These are phyloP conservation scores for Torymus texanus DNA, from an alignment of 2,888 invertebrate species.

Conservation along the genomic window DNA sequence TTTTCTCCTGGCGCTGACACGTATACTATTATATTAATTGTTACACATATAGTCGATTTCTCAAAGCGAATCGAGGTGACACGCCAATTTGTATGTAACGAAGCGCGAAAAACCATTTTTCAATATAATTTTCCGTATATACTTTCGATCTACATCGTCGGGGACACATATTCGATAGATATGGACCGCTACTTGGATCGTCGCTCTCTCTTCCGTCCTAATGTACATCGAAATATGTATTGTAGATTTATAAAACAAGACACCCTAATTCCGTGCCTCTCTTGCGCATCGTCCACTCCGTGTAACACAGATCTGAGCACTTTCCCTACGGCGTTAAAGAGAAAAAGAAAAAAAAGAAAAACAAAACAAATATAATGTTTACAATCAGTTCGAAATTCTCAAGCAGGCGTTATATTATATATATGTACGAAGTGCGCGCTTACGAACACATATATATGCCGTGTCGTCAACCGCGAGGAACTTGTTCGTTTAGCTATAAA, in stretches of 20 bases:
- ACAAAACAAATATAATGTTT: too few relatives aligned
- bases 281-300: conserved; percentile 47
- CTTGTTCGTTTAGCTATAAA: neutral
- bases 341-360: neutral
- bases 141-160: neutral
- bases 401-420: too few relatives aligned
- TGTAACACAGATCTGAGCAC: conserved; percentile 45
- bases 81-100: neutral
- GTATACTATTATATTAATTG: too few relatives aligned
- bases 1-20: conserved; percentile 3
- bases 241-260: conserved; percentile 68
- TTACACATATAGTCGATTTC: conserved; percentile 29
- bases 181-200: conserved; percentile 47
- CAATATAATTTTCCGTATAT: neutral
- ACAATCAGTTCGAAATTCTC: too few relatives aligned
- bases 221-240: conserved; percentile 64
- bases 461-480: too few relatives aligned
- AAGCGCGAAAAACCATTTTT: neutral
- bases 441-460: too few relatives aligned
- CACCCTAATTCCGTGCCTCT: conserved; percentile 52
- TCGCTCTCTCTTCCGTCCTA: conserved; percentile 62
- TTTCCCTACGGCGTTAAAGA: conserved; percentile 34
- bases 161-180: conserved; percentile 39
- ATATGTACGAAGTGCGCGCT: too few relatives aligned
- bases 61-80: conserved; percentile 33